These are phyloP conservation scores for Rhinoderma darwinii DNA, from an alignment of 2,113 vertebrate species.

Conservation along the genomic window DNA sequence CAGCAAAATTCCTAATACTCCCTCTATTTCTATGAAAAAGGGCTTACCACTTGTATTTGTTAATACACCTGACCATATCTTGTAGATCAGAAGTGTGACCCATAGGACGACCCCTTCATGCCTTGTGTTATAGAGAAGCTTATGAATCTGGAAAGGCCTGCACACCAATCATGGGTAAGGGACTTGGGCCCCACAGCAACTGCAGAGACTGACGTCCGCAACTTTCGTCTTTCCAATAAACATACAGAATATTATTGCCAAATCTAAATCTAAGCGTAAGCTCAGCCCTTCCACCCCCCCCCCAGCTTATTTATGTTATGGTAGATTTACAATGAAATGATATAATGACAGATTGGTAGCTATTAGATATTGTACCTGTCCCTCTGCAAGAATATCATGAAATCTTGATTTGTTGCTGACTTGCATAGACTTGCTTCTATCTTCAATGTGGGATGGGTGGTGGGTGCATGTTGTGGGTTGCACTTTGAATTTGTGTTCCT, in stretches of 20 bases:
- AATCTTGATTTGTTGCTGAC: not conserved
- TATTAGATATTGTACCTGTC: constrained; percentile 1
- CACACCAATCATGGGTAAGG: not conserved
- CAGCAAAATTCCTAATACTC: no score
- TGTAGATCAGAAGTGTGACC: not conserved
- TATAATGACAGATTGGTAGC: constrained; percentile 4
- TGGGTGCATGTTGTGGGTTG: not conserved
- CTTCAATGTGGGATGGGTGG: not conserved
- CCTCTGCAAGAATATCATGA: not conserved
- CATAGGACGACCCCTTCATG: not conserved
- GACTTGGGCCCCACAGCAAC: not conserved
- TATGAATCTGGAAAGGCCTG: not conserved
- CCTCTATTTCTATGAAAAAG: no score
- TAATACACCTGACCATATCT: not conserved
- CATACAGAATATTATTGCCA: not conserved
- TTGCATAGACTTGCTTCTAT: constrained; percentile 5
- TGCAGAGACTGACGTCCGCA: not conserved
- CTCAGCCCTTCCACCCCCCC: not conserved
- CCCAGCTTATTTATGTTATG: not conserved
- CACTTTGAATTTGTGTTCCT: not conserved
- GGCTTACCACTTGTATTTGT: not conserved
- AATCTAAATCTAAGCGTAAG: not conserved
- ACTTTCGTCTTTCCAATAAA: not conserved
- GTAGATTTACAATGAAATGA: not conserved
- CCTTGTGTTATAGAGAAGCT: no score